These are phyloP conservation scores for Puma concolor DNA, from an alignment of 2,113 vertebrate genomes.

Conservation along the genomic window DNA sequence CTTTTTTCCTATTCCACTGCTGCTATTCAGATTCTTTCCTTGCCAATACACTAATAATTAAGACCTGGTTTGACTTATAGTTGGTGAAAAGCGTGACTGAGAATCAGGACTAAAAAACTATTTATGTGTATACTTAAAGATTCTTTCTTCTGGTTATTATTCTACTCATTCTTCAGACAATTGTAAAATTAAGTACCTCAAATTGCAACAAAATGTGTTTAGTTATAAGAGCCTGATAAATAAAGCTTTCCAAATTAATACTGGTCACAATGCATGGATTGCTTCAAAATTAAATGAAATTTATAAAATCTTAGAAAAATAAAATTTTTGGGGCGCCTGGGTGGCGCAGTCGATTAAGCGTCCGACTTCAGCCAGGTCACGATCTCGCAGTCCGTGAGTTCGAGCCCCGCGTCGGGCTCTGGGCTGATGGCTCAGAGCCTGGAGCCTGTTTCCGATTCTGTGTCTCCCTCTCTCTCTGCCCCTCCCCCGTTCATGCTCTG, in stretches of 20 bases:
- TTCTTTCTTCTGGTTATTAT: not conserved
- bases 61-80: not conserved
- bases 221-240: not conserved
- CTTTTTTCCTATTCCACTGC: not conserved
- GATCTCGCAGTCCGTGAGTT: too few species aligned
- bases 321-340: too few species aligned
- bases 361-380: too few species aligned
- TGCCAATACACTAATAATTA: not conserved
- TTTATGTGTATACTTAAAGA: conserved; percentile 10
- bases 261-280: not conserved
- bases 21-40: not conserved
- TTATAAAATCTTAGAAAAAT: not conserved
- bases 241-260: not conserved
- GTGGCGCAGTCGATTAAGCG: too few species aligned
- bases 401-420: too few species aligned
- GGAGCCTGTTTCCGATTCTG: too few species aligned
- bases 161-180: not conserved
- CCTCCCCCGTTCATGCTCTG: too few species aligned
- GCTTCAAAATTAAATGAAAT: not conserved
- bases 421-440: too few species aligned
- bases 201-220: not conserved
- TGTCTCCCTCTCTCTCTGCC: too few species aligned
- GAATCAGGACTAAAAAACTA: not conserved
- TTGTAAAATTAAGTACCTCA: not conserved
- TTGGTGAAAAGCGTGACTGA: not conserved